These are phyloP conservation scores for Cabera pusaria DNA, from an alignment of 2,888 invertebrate species.

Conservation along the genomic window DNA sequence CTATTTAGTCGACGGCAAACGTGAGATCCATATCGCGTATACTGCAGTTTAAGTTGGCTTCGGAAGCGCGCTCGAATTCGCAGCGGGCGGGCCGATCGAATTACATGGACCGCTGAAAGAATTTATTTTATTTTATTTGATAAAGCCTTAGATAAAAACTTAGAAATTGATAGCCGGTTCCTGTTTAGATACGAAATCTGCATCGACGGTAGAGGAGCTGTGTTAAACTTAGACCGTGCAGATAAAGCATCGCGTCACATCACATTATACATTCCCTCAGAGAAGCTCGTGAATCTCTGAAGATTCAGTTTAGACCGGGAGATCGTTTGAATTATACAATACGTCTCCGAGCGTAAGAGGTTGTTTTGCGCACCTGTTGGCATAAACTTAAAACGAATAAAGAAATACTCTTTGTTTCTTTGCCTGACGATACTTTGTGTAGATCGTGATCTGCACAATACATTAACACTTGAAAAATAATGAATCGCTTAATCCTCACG, in stretches of 20 bases:
- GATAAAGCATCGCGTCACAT: conserved; percentile 39
- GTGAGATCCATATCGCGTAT: conserved; percentile 76
- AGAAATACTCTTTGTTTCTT: conserved; percentile 27
- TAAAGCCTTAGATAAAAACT: conserved; percentile 9
- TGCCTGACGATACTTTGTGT: conserved; percentile 20
- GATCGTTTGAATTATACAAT: conserved; percentile 51
- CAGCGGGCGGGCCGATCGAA: conserved; percentile 60
- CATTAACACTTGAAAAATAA: conserved; percentile 24
- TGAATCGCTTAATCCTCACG: conserved; percentile 15
- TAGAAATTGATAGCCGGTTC: conserved; percentile 27
- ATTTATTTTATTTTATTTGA: conserved; percentile 37
- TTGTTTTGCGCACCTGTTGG: conserved; percentile 42
- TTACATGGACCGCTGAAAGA: conserved; percentile 41
- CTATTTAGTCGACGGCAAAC: conserved; percentile 75
- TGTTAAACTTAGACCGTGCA: conserved; percentile 30
- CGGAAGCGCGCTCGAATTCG: conserved; percentile 60
- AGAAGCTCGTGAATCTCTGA: conserved; percentile 40
- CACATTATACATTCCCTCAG: conserved; percentile 50
- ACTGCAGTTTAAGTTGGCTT: conserved; percentile 62
- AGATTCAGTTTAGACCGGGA: conserved; percentile 46
- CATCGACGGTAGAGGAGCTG: conserved; percentile 18
- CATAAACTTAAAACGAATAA: conserved; percentile 32
- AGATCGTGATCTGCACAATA: conserved; percentile 28
- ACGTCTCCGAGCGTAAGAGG: conserved; percentile 40
- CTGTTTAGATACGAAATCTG: conserved; percentile 24